Base-by-base conservation (phyloP, 2,888 invertebrate genomes). In the Xanthia icteritia region DNA sequence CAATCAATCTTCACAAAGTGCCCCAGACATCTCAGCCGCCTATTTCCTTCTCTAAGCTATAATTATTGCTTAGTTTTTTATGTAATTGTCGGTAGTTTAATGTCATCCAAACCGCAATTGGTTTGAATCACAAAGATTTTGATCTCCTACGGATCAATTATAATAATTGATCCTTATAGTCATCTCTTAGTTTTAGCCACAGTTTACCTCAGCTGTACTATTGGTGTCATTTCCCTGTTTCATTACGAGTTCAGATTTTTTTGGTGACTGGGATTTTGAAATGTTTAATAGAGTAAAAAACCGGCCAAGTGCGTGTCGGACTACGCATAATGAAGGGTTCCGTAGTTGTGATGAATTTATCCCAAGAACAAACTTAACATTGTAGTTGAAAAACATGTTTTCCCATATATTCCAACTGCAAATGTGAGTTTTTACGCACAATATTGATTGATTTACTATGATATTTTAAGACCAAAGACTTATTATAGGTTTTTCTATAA, bases 1-100 rank as follows among this genome's bases (percentile, higher is more conserved):
- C 45, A 48, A 73, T 73, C n/a, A 73, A 77, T 77, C 56, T 42
- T 39, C n/a, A 11, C 6, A 31, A 48, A 81, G 54, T 63, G 13
- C 45, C 31, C 23, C 5, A 39, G 70, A 15, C 48, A 61, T 48
- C 48, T 61, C 31, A 54, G 67, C n/a, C 8, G 45, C 13, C 42
- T 17, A 51, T 67, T 84, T 84, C 81, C 84, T 77, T 11, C n/a
- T n/a, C 23, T 0, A 6, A 42, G 13, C 15, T 67, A 36, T 15
- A 61, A 61, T 45, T 39, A 45, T 64, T n/a, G 20, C 15, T 39
- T n/a, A 36, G 31, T 73, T 77, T 73, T 83, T 79, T 76, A 48
- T 61, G n/a, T 67, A n/a, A 60, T 67, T 84, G 69, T 61, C 60
- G 73, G 69, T 68, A 23, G 42, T 74, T 66, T 61, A 61, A 80